These are phyloP conservation scores for Dysdera silvatica DNA, from an alignment of 1,140 invertebrate genomes.

Conservation along the genomic window DNA sequence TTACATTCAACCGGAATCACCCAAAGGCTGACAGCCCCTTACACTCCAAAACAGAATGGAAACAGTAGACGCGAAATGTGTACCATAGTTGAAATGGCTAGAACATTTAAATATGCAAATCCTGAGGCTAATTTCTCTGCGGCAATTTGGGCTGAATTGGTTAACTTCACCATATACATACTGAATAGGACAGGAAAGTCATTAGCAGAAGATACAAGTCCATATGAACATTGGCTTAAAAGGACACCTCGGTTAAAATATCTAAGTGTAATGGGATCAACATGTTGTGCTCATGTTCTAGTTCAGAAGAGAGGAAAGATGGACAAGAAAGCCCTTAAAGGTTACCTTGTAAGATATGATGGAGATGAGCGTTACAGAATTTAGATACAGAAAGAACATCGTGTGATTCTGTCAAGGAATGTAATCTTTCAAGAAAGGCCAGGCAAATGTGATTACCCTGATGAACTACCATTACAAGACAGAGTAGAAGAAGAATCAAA, in stretches of 20 bases:
- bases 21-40: slow-evolving; percentile 24
- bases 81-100: slow-evolving; percentile 9
- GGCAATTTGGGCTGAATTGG: background rate
- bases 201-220: slow-evolving; percentile 6
- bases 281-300: slow-evolving; percentile 10
- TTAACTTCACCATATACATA: background rate
- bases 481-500: background rate
- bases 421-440: slow-evolving; percentile 6
- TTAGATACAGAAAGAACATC: background rate
- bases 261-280: slow-evolving; percentile 9
- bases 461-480: background rate
- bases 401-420: background rate
- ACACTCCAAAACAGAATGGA: slow-evolving; percentile 22
- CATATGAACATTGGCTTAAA: slow-evolving; percentile 9
- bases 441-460: background rate
- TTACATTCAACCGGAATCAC: slow-evolving; percentile 10
- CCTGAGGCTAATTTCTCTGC: background rate
- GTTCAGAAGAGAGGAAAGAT: slow-evolving; percentile 12
- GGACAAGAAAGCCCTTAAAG: slow-evolving; percentile 12
- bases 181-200: slow-evolving; percentile 7
- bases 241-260: background rate
- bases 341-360: slow-evolving; percentile 13
- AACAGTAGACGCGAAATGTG: slow-evolving; percentile 3
- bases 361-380: slow-evolving; percentile 14
- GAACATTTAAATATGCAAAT: slow-evolving; percentile 7